Conservation (phyloP, 2,888 invertebrate species). For the Scaptomyza polygonia region DNA sequence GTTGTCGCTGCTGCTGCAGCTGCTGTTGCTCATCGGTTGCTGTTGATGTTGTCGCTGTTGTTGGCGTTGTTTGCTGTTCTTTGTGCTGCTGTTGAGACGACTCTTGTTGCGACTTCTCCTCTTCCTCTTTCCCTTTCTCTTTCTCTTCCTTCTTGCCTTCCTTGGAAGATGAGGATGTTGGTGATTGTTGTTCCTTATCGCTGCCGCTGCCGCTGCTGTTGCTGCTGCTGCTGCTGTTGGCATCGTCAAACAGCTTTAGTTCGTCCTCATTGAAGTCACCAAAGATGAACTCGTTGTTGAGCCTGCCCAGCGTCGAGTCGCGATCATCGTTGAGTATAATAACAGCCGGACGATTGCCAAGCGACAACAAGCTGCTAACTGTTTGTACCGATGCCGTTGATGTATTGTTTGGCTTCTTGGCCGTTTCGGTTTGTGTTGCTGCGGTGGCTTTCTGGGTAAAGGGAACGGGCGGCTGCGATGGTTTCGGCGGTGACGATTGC, state of each 20-base stretch:
- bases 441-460: constrained; percentile 55
- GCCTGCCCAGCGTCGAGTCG: constrained; percentile 79
- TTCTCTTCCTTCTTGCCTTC: constrained; percentile 4
- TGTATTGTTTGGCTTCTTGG: constrained; percentile 46
- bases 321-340: constrained; percentile 88
- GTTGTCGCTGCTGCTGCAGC: constrained; percentile 26
- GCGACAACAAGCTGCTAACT: constrained; percentile 10
- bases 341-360: constrained; percentile 87
- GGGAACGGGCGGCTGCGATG: constrained; percentile 23
- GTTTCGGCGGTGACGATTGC: constrained; percentile 1
- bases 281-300: constrained; percentile 90
- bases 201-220: too few species aligned
- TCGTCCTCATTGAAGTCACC: constrained; percentile 84
- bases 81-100: constrained; percentile 11
- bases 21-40: constrained; percentile 17
- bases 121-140: too few species aligned
- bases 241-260: constrained; percentile 79
- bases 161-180: neutral
- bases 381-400: constrained; percentile 33
- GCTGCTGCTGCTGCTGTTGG: constrained; percentile 4
- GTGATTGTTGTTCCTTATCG: constrained; percentile 7
- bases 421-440: constrained; percentile 62
- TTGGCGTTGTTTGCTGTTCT: constrained; percentile 23
- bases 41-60: constrained; percentile 18
- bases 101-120: neutral